phyloP scores from a whole-genome alignment of 2,113 vertebrate genomes.

The Datnioides undecimradiatus region DNA sequence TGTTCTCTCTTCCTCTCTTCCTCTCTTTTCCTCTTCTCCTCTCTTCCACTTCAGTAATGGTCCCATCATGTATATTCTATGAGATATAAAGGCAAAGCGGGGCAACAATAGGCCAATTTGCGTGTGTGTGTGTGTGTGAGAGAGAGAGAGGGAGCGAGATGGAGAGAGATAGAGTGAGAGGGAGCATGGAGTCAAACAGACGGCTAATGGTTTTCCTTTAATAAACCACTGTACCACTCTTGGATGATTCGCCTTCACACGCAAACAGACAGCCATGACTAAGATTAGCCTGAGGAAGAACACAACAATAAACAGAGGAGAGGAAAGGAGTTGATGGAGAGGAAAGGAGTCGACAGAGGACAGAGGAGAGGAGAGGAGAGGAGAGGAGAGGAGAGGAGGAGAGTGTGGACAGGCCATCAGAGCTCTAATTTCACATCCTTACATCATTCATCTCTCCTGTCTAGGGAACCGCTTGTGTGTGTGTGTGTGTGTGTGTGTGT shows the following conservation, averaged over 20 bases:
- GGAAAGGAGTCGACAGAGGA: too few species aligned
- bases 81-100: constrained; percentile 69
- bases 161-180: background rate
- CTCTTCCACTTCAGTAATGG: constrained; percentile 57
- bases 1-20: background rate
- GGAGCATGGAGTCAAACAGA: constrained; percentile 57
- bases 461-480: constrained; percentile 26
- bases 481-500: background rate
- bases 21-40: background rate
- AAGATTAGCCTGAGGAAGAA: constrained; percentile 65
- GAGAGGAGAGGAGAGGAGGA: constrained; percentile 21
- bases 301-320: constrained; percentile 48
- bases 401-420: constrained; percentile 41
- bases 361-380: constrained; percentile 24
- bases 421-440: constrained; percentile 72
- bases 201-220: constrained; percentile 74
- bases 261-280: constrained; percentile 66
- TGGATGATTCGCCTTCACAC: constrained; percentile 58
- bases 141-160: background rate
- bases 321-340: too few species aligned
- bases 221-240: constrained; percentile 61
- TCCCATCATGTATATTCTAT: constrained; percentile 75
- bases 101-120: constrained; percentile 54
- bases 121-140: background rate
- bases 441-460: constrained; percentile 74